Conservation (phyloP, 2,888 invertebrate genomes). For the Leptura quadrifasciata region DNA sequence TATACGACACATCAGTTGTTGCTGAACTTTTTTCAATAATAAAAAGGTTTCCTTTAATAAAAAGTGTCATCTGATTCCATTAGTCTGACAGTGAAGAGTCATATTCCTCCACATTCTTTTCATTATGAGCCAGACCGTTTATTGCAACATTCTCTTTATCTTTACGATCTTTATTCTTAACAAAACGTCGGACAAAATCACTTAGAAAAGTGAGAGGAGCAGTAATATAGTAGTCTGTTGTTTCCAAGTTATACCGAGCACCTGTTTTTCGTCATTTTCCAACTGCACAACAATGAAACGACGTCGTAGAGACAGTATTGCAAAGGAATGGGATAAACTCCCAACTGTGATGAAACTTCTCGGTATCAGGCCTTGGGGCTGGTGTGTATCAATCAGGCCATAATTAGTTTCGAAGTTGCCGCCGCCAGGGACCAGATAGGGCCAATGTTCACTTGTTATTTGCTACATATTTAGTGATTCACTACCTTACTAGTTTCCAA, state of each 20-base stretch:
- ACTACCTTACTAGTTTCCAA: conserved; percentile 49
- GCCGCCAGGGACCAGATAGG: conserved; percentile 52
- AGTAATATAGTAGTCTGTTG: conserved; percentile 35
- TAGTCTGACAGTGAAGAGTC: conserved; percentile 28
- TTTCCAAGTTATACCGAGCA: conserved; percentile 30
- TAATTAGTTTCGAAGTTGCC: conserved; percentile 65
- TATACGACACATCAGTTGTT: conserved; percentile 14
- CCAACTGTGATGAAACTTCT: conserved; percentile 34
- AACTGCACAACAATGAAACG: background rate
- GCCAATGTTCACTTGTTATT: conserved; percentile 55
- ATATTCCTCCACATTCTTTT: conserved; percentile 30
- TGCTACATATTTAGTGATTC: conserved; percentile 51
- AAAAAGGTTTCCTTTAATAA: conserved; percentile 26
- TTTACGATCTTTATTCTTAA: conserved; percentile 38
- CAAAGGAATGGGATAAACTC: conserved; percentile 1
- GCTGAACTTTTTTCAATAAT: conserved; percentile 15
- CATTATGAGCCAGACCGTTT: conserved; percentile 31
- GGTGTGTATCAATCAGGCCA: conserved; percentile 63
- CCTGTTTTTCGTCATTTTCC: conserved; percentile 23
- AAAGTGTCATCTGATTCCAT: conserved; percentile 35
- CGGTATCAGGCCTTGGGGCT: conserved; percentile 12
- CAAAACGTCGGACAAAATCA: conserved; percentile 15
- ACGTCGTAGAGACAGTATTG: background rate
- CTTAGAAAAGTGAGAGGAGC: conserved; percentile 13
- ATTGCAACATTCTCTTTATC: conserved; percentile 36